Evolutionary conservation across 2,888 invertebrate genomes (phyloP), one percentile per base, ranked within the genome.

Genomic region (Drosophila acutilabella): DNA sequence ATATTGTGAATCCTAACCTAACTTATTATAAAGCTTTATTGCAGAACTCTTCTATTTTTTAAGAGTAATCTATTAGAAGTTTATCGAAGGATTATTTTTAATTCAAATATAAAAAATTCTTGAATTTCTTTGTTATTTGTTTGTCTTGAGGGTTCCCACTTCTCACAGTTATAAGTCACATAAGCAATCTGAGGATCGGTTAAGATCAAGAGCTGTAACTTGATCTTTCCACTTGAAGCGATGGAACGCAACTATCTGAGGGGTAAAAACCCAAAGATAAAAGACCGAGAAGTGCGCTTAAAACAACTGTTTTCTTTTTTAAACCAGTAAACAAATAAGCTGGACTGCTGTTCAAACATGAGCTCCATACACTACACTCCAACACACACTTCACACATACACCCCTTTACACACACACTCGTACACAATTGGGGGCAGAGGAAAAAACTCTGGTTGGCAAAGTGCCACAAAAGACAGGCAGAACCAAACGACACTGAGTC

Each of bases 331-430:
- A 71, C 67, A 84, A 74, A 74, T 61, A 74, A 69, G 71, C 71
- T 44, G 50, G 54, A 69, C 78, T 75, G 88, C 83, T 84, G 83
- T 88, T 72, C 57, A 84, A 88, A 88, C 57, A 83, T 41, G 58
- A 66, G 65, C 16, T 30, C 8, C 33, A 50, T 45, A 53, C 62
- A 59, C 40, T 30, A 16, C 48, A 18, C 48, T 57, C 30, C 23
- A 45, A n/a, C n/a, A n/a, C n/a, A n/a, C n/a, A n/a, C n/a, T n/a
- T n/a, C 20, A 20, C 48, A 30, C 33, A 62, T 38, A 50, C 50
- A 53, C 61, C 56, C 38, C 16, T 45, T 18, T 38, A 50, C 50
- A 53, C 62, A 59, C 40, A 16, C 48, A 18, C 48, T 57, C 40
- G 14, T 42, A 18, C 48, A 30, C 36, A 62, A 78, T 68, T 79